Base-by-base conservation (phyloP, 2,797 vertebrate genomes). In the Silurus aristotelis region DNA sequence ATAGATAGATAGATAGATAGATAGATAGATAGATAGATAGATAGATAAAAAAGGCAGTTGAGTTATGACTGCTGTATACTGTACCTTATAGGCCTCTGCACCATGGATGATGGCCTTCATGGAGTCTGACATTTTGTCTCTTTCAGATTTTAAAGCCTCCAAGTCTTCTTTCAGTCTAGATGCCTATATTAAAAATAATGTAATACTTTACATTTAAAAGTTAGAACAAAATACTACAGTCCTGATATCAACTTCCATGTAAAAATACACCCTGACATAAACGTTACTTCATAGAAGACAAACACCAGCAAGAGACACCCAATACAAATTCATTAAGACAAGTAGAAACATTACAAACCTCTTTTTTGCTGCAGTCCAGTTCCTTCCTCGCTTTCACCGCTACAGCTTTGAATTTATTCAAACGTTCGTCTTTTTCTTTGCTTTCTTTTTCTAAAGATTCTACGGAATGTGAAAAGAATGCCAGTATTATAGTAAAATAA, bases 361-460 rank as follows among this genome's bases (percentile, higher is more conserved):
- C 97, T 93, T 97, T 99, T 92, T 95, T 96, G 88, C 94, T 97
- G 84, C 80, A 91, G 89, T 97, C 97, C 89, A 99, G 93, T 89
- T 99, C 98, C 90, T 98, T 99, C 91, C 96, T 98, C 80, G 98
- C 97, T 93, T 99, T 99, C 83, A 99, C 93, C 61, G 98, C 98
- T 67, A 99, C 97, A 17, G 97, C 94, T 92, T 99, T 99, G 83
- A 99, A 96, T 93, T 98, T 99, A 91, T 94, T 97, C 91, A 96
- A 94, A 92, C 94, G 98, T 83, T 97, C 97, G 1, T 97, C 96
- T 89, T 96, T 99, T 70, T 96, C 96, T 86, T 95, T 96, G 89
- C 90, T 95, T 88, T 95, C 95, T 87, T 95, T 96, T 91, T 97
- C 94, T 5, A 99, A 89, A 3, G 88, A 63, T 82, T 90, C 95